Base-by-base conservation (phyloP, 2,113 vertebrate genomes). In the Lanius collurio region DNA sequence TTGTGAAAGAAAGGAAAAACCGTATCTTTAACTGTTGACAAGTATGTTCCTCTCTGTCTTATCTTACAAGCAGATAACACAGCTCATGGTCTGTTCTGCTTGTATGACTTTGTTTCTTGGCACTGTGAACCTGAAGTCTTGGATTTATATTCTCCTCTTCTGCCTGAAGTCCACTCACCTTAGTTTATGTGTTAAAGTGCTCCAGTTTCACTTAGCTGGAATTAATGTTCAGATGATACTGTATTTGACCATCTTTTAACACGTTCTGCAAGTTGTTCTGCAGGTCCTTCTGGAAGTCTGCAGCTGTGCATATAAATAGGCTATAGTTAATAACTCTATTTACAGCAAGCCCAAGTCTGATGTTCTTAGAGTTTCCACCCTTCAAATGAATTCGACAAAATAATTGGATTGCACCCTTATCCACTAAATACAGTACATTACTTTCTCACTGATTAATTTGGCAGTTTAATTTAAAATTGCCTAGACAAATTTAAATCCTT, bases 361-460 rank as follows among this genome's bases (percentile, higher is more conserved):
- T 17, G n/a, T n/a, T 89, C 92, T 94, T 87, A 75, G 57, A 83
- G n/a, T 75, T 85, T 71, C 30, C 44, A 92, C 74, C 82, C 77
- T 91, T 92, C 95, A 94, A 68, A 78, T 73, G 94, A 96, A 23
- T 91, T 95, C 5, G 26, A 71, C 83, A 96, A 74, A 93, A 62
- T 96, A 96, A 97, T 84, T 97, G 75, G 68, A 83, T 95, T 81
- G 69, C n/a, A 64, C n/a, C 41, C 41, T 84, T 59, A 70, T 42
- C 39, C 49, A 37, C 55, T 52, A 78, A 92, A 64, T 81, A 62
- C 9, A 16, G 27, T 83, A 35, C 50, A 62, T 75, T 81, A 47
- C 47, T 89, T 92, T 76, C 91, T 87, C 59, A 76, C 52, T 68
- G n/a, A 81, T 95, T 77, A 87, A 60, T 95, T 94, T 37, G 22